Evolutionary conservation across 2,797 vertebrate species (phyloP), one percentile per base, ranked within the genome.

Genomic region (Malacoctenus gilli): DNA sequence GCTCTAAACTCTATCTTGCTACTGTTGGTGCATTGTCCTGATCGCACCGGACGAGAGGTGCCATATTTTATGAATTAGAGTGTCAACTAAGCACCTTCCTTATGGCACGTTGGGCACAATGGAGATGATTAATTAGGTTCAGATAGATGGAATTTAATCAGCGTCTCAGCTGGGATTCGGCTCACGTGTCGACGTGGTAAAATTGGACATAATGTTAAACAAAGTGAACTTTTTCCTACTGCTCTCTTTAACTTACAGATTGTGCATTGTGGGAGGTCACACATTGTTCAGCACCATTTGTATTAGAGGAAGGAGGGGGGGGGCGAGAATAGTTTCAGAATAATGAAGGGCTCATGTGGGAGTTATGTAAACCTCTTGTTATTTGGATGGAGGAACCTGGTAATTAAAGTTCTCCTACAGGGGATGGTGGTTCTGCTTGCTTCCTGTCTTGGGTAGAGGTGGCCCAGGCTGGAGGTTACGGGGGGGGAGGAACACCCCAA

Each of bases 31-130:
- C 80, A 88, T 83, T 86, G 76, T 78, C 76, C 52, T 48, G 67
- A 82, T 84, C 72, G 69, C 62, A 52, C 47, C 12, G 40, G 70
- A 75, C 13, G 56, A 65, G 59, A 64, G 63, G 55, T 84, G 76
- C 67, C 73, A 59, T 46, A 61, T 59, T 56, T 41, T 66, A 14
- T 90, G 85, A 91, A 88, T 86, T 60, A 74, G 75, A 89, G 56
- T 87, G 83, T 90, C 87, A 87, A 80, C 85, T 89, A 87, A 89
- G 85, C 87, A 89, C 82, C 86, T 89, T 89, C 86, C 77, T 70
- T 72, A 57, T 68, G 73, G 84, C 83, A 85, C 86, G 88, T 85
- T 78, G 80, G 43, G 59, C 82, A 85, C 77, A 87, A 87, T 86
- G 60, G 78, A 80, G 86, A 72, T 83, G 66, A 89, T 87, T 83